Evolutionary conservation across 2,113 vertebrate genomes (phyloP).

Genomic region (Peromyscus leucopus): DNA sequence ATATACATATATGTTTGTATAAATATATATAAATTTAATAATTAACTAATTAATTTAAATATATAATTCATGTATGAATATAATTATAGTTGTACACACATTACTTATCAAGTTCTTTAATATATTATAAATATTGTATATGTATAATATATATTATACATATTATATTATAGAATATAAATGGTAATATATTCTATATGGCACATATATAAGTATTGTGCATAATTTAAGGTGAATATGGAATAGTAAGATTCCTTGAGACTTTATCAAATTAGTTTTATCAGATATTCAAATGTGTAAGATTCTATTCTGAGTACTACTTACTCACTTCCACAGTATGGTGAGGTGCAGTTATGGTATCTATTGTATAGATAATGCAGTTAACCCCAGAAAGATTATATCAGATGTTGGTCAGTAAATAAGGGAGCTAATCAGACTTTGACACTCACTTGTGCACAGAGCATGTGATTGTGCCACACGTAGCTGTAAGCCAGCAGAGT

Average conservation of each 20-base stretch:
- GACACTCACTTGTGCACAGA: background rate
- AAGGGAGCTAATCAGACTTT: rapidly evolving
- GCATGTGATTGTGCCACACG: rapidly evolving
- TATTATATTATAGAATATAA: background rate
- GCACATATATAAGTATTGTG: background rate
- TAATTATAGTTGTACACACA: no score
- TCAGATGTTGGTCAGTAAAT: background rate
- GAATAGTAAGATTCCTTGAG: background rate
- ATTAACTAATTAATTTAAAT: no score
- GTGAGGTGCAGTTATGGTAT: rapidly evolving
- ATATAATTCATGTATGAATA: background rate
- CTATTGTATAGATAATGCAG: background rate
- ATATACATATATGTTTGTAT: background rate
- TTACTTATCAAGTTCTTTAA: background rate
- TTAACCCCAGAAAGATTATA: background rate
- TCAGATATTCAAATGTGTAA: no score
- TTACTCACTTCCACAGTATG: no score
- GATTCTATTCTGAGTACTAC: background rate
- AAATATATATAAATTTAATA: background rate
- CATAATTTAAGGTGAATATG: background rate
- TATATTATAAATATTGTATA: background rate
- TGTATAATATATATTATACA: background rate
- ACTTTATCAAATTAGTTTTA: background rate
- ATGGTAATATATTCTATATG: background rate
- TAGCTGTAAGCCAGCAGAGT: background rate